Percentiles rank a stretch among this genome's conserved stretches.
These are phyloP conservation scores for Diploptera punctata DNA, from an alignment of 2,888 invertebrate species.

Conservation along the genomic window DNA sequence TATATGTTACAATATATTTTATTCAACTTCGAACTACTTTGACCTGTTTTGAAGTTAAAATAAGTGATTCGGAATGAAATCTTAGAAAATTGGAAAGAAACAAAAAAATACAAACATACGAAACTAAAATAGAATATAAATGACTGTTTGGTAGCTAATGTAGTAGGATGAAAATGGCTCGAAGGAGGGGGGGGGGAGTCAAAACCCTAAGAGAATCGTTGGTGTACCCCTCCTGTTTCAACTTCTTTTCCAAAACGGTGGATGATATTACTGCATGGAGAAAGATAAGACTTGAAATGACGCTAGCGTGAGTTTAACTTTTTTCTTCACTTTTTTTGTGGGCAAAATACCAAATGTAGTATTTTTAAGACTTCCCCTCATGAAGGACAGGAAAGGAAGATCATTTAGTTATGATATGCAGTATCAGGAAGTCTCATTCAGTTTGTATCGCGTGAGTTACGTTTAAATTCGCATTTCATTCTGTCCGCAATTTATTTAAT, in stretches of 20 bases:
- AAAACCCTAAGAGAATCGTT: background rate
- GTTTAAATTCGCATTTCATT: too few species aligned
- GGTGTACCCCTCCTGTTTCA: too few species aligned
- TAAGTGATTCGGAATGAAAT: background rate
- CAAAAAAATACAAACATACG: constrained; percentile 14
- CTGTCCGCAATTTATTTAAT: too few species aligned
- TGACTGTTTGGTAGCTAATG: constrained; percentile 22
- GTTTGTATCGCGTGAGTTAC: too few species aligned
- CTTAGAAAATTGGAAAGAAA: constrained; percentile 1
- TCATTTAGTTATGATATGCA: background rate
- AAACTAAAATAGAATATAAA: constrained; percentile 20
- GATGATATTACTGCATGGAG: background rate
- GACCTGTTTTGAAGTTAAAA: constrained; percentile 8
- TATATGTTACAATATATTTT: too few species aligned
- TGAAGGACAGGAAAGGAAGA: background rate
- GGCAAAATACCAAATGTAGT: constrained; percentile 14
- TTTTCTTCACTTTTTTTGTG: background rate
- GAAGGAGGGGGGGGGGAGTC: too few species aligned
- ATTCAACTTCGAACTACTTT: too few species aligned
- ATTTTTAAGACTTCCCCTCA: background rate
- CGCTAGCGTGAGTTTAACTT: background rate
- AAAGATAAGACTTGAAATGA: background rate
- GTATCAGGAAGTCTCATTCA: background rate
- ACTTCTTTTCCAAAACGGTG: background rate
- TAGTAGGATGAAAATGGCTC: constrained; percentile 7